Evolutionary conservation across 2,888 invertebrate species (phyloP).

Genomic region (Entomobrya multifasciata): DNA sequence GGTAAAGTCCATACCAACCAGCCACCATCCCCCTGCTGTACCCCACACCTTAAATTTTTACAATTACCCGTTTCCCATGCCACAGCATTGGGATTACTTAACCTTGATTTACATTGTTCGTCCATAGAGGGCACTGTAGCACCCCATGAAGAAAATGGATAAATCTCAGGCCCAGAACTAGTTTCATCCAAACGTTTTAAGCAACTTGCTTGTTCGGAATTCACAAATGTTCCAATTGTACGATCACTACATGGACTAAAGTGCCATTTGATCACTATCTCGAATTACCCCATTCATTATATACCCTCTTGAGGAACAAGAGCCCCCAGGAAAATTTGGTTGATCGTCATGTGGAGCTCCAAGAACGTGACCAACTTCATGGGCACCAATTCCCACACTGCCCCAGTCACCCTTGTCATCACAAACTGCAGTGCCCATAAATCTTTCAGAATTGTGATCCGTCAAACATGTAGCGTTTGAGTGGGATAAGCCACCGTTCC

Average conservation of each 20-base stretch:
- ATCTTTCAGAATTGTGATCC: background rate
- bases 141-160: slow-evolving; percentile 34
- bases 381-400: slow-evolving; percentile 66
- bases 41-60: slow-evolving; percentile 49
- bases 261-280: slow-evolving; percentile 64
- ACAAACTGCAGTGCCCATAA: slow-evolving; percentile 59
- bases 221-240: slow-evolving; percentile 57
- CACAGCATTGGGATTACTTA: slow-evolving; percentile 41
- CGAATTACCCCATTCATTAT: slow-evolving; percentile 74
- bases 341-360: slow-evolving; percentile 75
- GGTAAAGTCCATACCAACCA: slow-evolving; percentile 38
- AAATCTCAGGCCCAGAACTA: background rate
- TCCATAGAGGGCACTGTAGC: slow-evolving; percentile 60
- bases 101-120: slow-evolving; percentile 59
- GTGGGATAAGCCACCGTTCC: slow-evolving; percentile 74
- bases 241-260: slow-evolving; percentile 73
- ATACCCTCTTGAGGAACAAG: slow-evolving; percentile 63
- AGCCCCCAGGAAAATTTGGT: slow-evolving; percentile 57
- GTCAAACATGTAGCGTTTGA: slow-evolving; percentile 60
- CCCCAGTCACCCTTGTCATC: slow-evolving; percentile 72
- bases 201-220: slow-evolving; percentile 58
- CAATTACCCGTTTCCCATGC: slow-evolving; percentile 40
- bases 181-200: slow-evolving; percentile 51
- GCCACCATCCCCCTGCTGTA: slow-evolving; percentile 4
- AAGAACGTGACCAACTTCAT: slow-evolving; percentile 74